A percentile compares a stretch with the other conserved stretches of the same genome.
Evolutionary conservation across 2,113 vertebrate genomes (phyloP).

Genomic region (Semicossyphus pulcher): DNA sequence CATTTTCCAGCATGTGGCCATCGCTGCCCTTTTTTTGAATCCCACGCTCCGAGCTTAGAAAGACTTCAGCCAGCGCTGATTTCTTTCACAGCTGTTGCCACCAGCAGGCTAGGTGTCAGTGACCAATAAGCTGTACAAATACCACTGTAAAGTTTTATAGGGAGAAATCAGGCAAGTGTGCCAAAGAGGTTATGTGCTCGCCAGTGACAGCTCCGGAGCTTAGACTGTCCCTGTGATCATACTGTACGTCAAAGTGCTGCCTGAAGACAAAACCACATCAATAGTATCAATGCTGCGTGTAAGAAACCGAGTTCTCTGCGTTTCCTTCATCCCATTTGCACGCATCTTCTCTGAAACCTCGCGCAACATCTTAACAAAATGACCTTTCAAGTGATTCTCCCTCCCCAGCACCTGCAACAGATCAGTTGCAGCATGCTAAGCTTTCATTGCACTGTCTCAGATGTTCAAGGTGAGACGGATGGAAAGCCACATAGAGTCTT

Average conservation of each 20-base stretch:
- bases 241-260: conserved; percentile 2
- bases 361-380: conserved; percentile 23
- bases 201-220: conserved; percentile 28
- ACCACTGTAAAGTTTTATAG: conserved; percentile 71
- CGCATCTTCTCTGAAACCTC: conserved; percentile 8
- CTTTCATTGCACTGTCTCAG: conserved; percentile 49
- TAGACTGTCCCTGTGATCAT: not conserved
- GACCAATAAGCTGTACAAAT: conserved; percentile 66
- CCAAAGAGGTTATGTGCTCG: conserved; percentile 63
- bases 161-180: conserved; percentile 66
- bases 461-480: conserved; percentile 67
- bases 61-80: conserved; percentile 56
- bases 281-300: conserved; percentile 5
- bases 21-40: conserved; percentile 36
- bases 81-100: conserved; percentile 71
- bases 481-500: conserved; percentile 39
- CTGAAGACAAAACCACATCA: not conserved
- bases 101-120: conserved; percentile 70
- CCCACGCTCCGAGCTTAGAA: conserved; percentile 33
- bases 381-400: conserved; percentile 39
- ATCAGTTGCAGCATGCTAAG: conserved; percentile 51
- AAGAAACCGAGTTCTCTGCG: not conserved
- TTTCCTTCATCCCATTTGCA: conserved; percentile 20
- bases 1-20: conserved; percentile 57
- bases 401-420: conserved; percentile 43